Conservation (phyloP, 2,888 invertebrate genomes). For the Gymnocheta viridis region DNA sequence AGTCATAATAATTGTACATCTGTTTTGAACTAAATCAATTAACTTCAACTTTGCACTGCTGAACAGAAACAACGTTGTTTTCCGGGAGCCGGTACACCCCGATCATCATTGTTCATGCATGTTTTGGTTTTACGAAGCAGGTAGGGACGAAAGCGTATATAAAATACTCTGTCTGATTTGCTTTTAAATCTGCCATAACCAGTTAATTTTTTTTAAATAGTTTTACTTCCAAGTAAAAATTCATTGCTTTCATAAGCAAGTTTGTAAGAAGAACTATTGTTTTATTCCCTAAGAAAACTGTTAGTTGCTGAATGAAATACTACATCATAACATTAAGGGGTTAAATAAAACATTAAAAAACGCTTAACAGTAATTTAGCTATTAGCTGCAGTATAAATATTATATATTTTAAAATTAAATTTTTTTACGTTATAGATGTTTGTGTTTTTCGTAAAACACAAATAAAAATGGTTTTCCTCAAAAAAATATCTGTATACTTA, state of each 20-base stretch:
- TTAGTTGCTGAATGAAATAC: background rate
- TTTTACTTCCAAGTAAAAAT: too few relatives aligned
- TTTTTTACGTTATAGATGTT: slow-evolving; percentile 6
- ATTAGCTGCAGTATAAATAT: slow-evolving; percentile 52
- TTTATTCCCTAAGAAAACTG: background rate
- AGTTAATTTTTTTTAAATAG: too few relatives aligned
- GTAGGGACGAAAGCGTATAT: too few relatives aligned
- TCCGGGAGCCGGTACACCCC: too few relatives aligned
- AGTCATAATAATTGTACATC: too few relatives aligned
- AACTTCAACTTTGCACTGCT: too few relatives aligned
- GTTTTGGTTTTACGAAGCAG: too few relatives aligned
- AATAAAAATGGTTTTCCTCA: slow-evolving; percentile 23
- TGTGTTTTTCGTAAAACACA: slow-evolving; percentile 41
- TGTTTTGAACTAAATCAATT: too few relatives aligned
- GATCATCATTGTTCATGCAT: too few relatives aligned
- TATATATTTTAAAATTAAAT: slow-evolving; percentile 22
- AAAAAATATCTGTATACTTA: slow-evolving; percentile 12
- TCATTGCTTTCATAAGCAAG: background rate
- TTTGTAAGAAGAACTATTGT: background rate
- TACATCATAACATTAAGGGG: background rate
- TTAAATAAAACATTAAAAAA: slow-evolving; percentile 25
- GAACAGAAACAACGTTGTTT: too few relatives aligned
- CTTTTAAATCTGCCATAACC: too few relatives aligned
- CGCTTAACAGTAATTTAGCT: slow-evolving; percentile 40
- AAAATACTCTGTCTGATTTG: too few relatives aligned